Evolutionary conservation across 2,113 vertebrate species (phyloP).

Genomic region (Alaudala cheleensis): DNA sequence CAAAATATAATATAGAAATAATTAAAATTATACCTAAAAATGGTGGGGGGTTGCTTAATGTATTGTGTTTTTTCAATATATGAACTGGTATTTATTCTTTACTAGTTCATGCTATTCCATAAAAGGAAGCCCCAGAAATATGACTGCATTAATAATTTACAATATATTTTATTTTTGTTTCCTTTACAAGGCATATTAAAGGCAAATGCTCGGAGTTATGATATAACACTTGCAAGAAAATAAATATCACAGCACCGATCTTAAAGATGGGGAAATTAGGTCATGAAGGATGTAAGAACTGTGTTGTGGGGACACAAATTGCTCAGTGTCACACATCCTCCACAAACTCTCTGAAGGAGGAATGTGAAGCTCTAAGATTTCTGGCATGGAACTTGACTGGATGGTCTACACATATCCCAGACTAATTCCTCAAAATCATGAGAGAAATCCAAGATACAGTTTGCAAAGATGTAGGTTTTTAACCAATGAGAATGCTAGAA

Average conservation of each 20-base stretch:
- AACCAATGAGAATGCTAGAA: neutral
- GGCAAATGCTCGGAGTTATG: neutral
- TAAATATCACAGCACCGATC: neutral
- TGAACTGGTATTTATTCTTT: neutral
- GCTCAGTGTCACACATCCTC: neutral
- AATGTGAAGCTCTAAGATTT: neutral
- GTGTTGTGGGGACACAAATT: neutral
- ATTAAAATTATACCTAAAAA: neutral
- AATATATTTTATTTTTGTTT: neutral
- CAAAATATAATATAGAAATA: neutral
- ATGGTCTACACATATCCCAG: neutral
- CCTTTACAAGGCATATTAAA: neutral
- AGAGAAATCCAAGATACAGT: neutral
- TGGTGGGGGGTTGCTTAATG: neutral
- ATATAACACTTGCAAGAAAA: neutral
- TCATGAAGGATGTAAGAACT: neutral
- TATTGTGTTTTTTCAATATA: neutral
- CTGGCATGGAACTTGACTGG: neutral
- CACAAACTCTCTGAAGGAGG: neutral
- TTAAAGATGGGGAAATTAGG: neutral
- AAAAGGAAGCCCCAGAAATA: neutral
- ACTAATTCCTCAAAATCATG: neutral
- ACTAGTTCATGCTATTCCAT: neutral
- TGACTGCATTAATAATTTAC: neutral
- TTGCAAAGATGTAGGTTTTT: neutral